Percentiles rank a stretch among this genome's conserved stretches.
These are phyloP conservation scores for Sericinus montela DNA, from an alignment of 2,888 invertebrate species.

Conservation along the genomic window DNA sequence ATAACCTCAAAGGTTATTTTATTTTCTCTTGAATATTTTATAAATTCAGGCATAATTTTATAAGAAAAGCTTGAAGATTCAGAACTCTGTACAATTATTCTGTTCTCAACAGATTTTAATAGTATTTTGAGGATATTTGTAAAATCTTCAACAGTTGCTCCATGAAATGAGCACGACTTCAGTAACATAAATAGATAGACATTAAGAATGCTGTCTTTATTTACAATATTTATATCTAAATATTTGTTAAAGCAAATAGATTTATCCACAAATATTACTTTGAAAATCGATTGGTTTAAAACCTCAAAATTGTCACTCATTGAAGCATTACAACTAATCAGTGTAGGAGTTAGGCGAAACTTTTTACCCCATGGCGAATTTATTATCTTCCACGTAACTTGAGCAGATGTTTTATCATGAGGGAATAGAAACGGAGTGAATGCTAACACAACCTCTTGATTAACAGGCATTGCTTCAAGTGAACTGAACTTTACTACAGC, in stretches of 20 bases:
- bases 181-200: conserved; percentile 63
- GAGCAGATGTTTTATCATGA: conserved; percentile 43
- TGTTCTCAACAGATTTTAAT: conserved; percentile 54
- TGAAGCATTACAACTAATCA: conserved; percentile 33
- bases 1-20: conserved; percentile 78
- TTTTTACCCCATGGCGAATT: conserved; percentile 58
- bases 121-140: conserved; percentile 59
- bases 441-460: conserved; percentile 77
- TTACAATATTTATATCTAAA: conserved; percentile 44
- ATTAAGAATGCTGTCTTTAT: conserved; percentile 49
- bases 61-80: conserved; percentile 44
- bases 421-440: conserved; percentile 83
- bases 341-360: conserved; percentile 39
- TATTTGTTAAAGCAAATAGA: conserved; percentile 41
- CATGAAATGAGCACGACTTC: conserved; percentile 59
- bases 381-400: conserved; percentile 50
- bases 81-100: conserved; percentile 48
- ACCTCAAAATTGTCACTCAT: conserved; percentile 38
- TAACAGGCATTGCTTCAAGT: conserved; percentile 59
- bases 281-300: conserved; percentile 48
- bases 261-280: conserved; percentile 48
- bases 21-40: conserved; percentile 53
- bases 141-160: conserved; percentile 52
- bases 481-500: conserved; percentile 71
- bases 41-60: conserved; percentile 47